Base-by-base conservation (phyloP, 2,113 vertebrate genomes). In the Rhizomys pruinosus region DNA sequence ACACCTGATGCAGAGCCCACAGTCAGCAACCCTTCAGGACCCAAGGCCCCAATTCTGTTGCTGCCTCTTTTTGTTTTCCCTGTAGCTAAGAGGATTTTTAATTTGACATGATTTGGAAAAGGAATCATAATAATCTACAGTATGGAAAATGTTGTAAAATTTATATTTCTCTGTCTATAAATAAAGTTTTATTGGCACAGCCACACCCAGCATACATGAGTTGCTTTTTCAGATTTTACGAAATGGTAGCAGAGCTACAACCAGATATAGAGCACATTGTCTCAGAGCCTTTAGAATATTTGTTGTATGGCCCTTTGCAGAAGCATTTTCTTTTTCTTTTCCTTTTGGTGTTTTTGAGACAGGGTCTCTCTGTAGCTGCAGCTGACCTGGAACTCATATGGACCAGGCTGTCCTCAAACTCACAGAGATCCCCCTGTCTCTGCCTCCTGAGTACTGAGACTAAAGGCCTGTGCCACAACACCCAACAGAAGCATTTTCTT, bases 1-100 rank as follows among this genome's bases (percentile, higher is more conserved):
- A 1, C 15, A 8, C 44, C 34, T 15, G 0, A 2, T 34, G 17
- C 9, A 7, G 13, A 7, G 27, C 15, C 23, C 8, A 8, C 0
- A 16, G 2, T 23, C 22, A 37, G 34, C n/a, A 12, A 9, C 52
- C 0, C 44, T 34, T 27, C 2, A 39, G 29, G 15, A 5, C 7
- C 15, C 22, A 13, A 3, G 17, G 7, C 3, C n/a, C 10, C 11
- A 0, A 3, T 74, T 77, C 27, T 7, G 8, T 52, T 12, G 0
- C 7, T 23, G 20, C 29, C 25, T 84, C 39, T 42, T 71, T 80
- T 64, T 9, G 73, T 55, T 42, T 57, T 82, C 4, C 32, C n/a
- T 72, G 52, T 55, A 57, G 71, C 34, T 76, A 39, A 84, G 47
- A 39, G 5, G 42, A 44, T 34, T 81, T 73, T 73, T 29, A 0